Percentiles rank a stretch among this genome's conserved stretches.
phyloP scores from a whole-genome alignment of 2,888 invertebrate species.

The Platynereis dumerilii region DNA sequence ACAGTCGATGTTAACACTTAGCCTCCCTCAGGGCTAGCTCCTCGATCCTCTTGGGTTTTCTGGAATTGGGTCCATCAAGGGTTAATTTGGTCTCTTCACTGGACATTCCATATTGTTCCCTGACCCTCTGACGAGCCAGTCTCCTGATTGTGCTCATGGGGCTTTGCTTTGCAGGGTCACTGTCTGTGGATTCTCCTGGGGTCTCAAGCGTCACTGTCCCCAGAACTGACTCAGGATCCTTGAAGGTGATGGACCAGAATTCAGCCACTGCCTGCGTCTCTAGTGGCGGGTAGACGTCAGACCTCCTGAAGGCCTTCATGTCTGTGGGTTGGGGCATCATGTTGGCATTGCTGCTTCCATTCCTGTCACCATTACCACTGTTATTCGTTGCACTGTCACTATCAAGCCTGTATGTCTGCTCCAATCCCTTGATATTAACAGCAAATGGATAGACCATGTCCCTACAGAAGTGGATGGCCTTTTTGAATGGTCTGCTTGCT shows the following conservation, averaged over 20 bases:
- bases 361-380: not conserved
- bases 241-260: not conserved
- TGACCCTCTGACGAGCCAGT: not conserved
- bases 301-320: conserved; percentile 1
- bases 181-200: not conserved
- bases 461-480: conserved; percentile 2
- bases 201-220: not conserved
- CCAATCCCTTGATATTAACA: not conserved
- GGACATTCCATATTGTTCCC: not conserved
- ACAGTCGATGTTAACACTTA: too few relatives aligned
- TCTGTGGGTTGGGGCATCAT: not conserved
- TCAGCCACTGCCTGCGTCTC: not conserved
- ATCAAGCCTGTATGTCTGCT: not conserved
- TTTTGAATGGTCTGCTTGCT: not conserved
- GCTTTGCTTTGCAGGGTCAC: not conserved
- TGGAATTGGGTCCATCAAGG: not conserved
- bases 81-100: not conserved
- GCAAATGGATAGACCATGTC: not conserved
- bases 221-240: not conserved
- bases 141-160: too few relatives aligned
- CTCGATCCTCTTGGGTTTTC: conserved; percentile 7
- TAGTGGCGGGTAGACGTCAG: conserved; percentile 10
- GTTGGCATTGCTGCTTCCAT: not conserved
- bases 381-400: not conserved
- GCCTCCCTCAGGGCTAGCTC: conserved; percentile 15